Conservation (phyloP, 2,797 vertebrate species). For the Hoplostethus atlanticus region DNA sequence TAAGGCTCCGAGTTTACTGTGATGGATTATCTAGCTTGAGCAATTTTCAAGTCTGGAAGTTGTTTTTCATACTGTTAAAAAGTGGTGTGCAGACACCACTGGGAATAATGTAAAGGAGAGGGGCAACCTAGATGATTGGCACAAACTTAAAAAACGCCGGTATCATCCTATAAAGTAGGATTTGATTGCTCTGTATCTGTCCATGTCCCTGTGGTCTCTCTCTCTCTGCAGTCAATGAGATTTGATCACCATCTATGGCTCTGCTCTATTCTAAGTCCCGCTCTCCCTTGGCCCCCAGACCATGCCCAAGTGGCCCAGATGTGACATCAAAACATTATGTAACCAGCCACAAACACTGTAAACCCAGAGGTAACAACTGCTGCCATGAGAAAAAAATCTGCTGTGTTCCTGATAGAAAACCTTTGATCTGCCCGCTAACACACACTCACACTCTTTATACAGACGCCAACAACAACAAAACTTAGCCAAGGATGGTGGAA, state of each 20-base stretch:
- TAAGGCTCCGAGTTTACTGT: no score
- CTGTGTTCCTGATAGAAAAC: conserved; percentile 61
- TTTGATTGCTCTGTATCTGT: background rate
- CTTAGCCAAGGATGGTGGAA: conserved; percentile 33
- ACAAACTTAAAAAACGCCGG: background rate
- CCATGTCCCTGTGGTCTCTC: no score
- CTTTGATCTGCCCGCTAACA: conserved; percentile 60
- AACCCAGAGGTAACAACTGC: conserved; percentile 47
- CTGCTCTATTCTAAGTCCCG: background rate
- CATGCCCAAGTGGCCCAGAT: conserved; percentile 2
- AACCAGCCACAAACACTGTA: conserved; percentile 38
- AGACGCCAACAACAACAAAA: conserved; percentile 75
- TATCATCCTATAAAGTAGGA: background rate
- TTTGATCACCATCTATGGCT: no score
- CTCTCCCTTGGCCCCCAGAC: background rate
- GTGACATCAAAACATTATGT: conserved; percentile 38
- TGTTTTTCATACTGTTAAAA: no score
- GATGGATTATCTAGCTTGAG: no score
- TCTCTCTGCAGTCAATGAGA: no score
- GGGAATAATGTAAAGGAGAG: no score
- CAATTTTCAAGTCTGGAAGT: no score
- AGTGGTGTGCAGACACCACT: no score
- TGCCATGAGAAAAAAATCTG: conserved; percentile 52
- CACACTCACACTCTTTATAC: conserved; percentile 55
- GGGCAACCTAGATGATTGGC: no score